These are phyloP conservation scores for Gymnoscopelus braueri DNA, from an alignment of 2,797 vertebrate genomes.

Conservation along the genomic window DNA sequence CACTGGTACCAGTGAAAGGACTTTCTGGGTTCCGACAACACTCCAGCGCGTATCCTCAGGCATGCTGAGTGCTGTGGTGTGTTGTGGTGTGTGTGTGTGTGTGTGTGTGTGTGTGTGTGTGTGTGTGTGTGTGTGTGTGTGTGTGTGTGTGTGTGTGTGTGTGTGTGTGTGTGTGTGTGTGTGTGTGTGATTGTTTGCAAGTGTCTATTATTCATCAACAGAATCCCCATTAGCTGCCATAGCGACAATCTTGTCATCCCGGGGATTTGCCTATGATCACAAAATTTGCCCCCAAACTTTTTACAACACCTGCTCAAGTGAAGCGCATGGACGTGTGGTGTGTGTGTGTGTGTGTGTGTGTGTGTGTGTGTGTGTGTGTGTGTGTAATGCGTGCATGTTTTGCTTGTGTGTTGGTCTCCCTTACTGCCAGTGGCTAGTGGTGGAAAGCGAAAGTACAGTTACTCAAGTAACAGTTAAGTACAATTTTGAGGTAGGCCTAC, in stretches of 20 bases:
- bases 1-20: conserved; percentile 57
- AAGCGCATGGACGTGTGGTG: background rate
- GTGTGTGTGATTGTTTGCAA: conserved; percentile 20
- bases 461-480: no score
- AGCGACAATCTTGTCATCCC: conserved; percentile 49
- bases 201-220: conserved; percentile 52
- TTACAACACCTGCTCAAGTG: conserved; percentile 13
- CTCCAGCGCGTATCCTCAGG: conserved; percentile 67
- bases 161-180: conserved; percentile 24
- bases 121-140: conserved; percentile 22
- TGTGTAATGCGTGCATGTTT: background rate
- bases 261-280: conserved; percentile 54
- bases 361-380: no score
- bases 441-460: no score
- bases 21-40: conserved; percentile 66
- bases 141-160: conserved; percentile 38
- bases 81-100: no score
- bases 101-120: conserved; percentile 20
- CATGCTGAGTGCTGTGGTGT: conserved; percentile 40
- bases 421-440: conserved; percentile 53
- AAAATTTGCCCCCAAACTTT: conserved; percentile 34
- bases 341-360: no score
- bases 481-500: no score
- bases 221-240: conserved; percentile 46
- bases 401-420: conserved; percentile 28